These are phyloP conservation scores for Drosophila nannoptera DNA, from an alignment of 1,140 invertebrate genomes.

Conservation along the genomic window DNA sequence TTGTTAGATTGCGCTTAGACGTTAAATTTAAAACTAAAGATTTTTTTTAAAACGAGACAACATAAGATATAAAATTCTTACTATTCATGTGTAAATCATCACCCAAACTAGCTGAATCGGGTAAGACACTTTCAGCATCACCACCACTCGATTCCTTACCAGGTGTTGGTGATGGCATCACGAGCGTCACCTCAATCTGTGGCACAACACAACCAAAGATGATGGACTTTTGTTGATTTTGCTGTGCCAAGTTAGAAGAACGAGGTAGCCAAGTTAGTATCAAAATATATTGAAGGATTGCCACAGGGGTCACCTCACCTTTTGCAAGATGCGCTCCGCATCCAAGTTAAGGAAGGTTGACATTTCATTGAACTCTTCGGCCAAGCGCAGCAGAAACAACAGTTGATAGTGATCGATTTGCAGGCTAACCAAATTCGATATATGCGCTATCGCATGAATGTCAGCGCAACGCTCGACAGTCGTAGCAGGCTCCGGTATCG, in stretches of 20 bases:
- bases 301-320: constrained; percentile 40
- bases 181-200: constrained; percentile 91
- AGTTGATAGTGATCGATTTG: constrained; percentile 96
- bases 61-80: constrained; percentile 77
- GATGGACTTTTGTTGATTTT: constrained; percentile 82
- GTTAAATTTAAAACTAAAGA: constrained; percentile 62
- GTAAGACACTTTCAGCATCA: constrained; percentile 89
- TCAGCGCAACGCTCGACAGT: constrained; percentile 79
- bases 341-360: constrained; percentile 89
- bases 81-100: constrained; percentile 83
- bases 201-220: constrained; percentile 88
- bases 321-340: constrained; percentile 84
- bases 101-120: constrained; percentile 89
- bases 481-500: constrained; percentile 12
- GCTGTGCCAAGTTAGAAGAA: constrained; percentile 37
- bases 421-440: constrained; percentile 88
- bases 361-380: constrained; percentile 90
- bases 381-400: constrained; percentile 90
- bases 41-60: constrained; percentile 64
- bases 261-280: not conserved
- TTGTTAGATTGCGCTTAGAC: constrained; percentile 28
- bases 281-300: constrained; percentile 2
- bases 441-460: constrained; percentile 85
- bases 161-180: constrained; percentile 89
- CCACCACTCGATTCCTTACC: constrained; percentile 89